Conservation (phyloP, 2,888 invertebrate species). For the Andrena praecox region DNA sequence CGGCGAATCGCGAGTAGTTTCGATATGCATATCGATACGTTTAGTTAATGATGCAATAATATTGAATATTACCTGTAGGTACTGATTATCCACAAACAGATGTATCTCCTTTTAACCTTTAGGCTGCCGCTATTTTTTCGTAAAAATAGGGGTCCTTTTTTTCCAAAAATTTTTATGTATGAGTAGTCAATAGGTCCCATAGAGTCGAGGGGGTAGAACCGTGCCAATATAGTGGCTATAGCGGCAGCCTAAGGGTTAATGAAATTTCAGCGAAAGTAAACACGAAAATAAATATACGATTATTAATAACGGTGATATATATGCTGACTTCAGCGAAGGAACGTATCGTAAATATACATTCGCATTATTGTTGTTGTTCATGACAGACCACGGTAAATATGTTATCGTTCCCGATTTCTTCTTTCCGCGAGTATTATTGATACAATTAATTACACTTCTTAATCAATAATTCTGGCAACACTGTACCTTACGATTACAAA, state of each 20-base stretch:
- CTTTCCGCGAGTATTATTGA: constrained; percentile 19
- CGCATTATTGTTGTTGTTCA: constrained; percentile 34
- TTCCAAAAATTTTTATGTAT: too few species aligned
- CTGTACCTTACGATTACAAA: constrained; percentile 2
- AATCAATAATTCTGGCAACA: constrained; percentile 17
- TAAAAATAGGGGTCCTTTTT: too few species aligned
- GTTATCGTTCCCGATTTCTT: constrained; percentile 42
- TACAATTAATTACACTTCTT: constrained; percentile 34
- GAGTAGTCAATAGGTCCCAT: too few species aligned
- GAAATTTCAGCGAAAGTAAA: background rate
- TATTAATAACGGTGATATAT: background rate
- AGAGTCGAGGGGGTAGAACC: too few species aligned
- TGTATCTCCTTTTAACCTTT: background rate
- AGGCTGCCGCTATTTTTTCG: too few species aligned
- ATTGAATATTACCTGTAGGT: constrained; percentile 22
- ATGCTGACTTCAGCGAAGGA: background rate
- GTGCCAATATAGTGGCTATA: too few species aligned
- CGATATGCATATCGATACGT: constrained; percentile 26
- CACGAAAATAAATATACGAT: background rate
- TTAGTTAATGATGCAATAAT: constrained; percentile 58
- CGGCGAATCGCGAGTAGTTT: background rate
- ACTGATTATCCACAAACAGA: background rate
- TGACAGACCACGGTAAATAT: constrained; percentile 50
- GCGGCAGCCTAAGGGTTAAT: too few species aligned
- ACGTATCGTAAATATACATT: background rate